These are phyloP conservation scores for Anseranas semipalmata DNA, from an alignment of 2,113 vertebrate species.

Conservation along the genomic window DNA sequence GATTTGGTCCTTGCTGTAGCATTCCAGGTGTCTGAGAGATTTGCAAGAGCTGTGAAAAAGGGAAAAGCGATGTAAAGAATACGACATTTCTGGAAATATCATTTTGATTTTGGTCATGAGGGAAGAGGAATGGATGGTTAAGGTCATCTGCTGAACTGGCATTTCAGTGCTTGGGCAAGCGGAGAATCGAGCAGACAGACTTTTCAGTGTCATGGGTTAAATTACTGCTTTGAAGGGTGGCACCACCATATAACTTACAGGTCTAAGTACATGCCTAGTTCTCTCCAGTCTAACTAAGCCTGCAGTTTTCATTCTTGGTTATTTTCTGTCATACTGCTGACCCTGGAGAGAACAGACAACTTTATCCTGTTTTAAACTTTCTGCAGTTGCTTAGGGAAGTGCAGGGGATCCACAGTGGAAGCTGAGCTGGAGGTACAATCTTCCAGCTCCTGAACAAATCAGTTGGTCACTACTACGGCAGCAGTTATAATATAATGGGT, in stretches of 20 bases:
- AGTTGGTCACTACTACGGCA: not conserved
- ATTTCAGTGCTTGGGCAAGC: slow-evolving; percentile 33
- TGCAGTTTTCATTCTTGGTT: not conserved
- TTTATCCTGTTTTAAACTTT: not conserved
- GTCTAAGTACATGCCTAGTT: not conserved
- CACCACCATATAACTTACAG: not conserved
- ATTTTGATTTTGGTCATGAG: slow-evolving; percentile 53
- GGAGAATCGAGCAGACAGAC: not conserved
- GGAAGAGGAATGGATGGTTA: slow-evolving; percentile 23
- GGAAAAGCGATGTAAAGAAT: slow-evolving; percentile 23
- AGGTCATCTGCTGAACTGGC: slow-evolving; percentile 55
- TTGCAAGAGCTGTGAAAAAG: slow-evolving; percentile 30
- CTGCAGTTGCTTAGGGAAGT: not conserved
- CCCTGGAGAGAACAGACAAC: not conserved
- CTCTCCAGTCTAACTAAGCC: not conserved
- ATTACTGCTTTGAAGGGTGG: slow-evolving; percentile 34
- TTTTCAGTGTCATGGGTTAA: slow-evolving; percentile 18
- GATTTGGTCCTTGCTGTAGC: slow-evolving; percentile 20
- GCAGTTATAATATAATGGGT: not conserved
- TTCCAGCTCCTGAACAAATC: not conserved
- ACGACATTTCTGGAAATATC: slow-evolving; percentile 56
- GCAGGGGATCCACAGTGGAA: not conserved
- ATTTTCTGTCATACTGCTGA: not conserved
- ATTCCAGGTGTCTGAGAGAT: slow-evolving; percentile 47
- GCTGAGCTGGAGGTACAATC: not conserved